phyloP scores from a whole-genome alignment of 64 coral and sea anemone genomes.

The Pocillopora verrucosa region DNA sequence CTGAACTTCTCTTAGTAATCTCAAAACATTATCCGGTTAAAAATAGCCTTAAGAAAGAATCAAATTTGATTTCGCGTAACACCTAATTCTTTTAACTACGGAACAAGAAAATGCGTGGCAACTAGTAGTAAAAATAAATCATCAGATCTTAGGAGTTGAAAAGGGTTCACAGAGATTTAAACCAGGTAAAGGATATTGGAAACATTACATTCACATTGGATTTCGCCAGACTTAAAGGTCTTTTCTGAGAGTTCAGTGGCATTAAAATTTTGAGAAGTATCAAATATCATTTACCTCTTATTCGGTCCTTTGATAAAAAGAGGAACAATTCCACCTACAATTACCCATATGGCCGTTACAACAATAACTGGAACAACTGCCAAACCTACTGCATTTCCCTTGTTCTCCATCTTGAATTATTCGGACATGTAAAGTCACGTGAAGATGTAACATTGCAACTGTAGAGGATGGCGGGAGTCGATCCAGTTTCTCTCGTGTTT shows the following conservation, averaged over 20 bases:
- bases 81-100: too few species aligned
- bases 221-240: background rate
- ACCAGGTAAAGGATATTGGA: too few species aligned
- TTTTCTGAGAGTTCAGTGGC: background rate
- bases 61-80: too few species aligned
- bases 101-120: too few species aligned
- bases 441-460: background rate
- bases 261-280: background rate
- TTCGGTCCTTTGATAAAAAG: constrained; percentile 90
- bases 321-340: constrained; percentile 81
- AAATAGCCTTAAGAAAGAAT: too few species aligned
- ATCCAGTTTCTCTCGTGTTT: background rate
- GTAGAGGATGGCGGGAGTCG: constrained; percentile 4
- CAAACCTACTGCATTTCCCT: constrained; percentile 39
- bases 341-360: constrained; percentile 85
- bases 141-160: too few species aligned
- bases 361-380: constrained; percentile 82
- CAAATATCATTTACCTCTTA: constrained; percentile 67
- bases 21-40: too few species aligned
- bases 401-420: constrained; percentile 78
- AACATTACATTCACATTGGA: background rate
- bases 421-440: constrained; percentile 32
- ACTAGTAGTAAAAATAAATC: too few species aligned
- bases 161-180: too few species aligned
- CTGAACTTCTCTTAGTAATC: too few species aligned